These are phyloP conservation scores for Aeoliscus strigatus DNA, from an alignment of 2,797 vertebrate species.

Conservation along the genomic window DNA sequence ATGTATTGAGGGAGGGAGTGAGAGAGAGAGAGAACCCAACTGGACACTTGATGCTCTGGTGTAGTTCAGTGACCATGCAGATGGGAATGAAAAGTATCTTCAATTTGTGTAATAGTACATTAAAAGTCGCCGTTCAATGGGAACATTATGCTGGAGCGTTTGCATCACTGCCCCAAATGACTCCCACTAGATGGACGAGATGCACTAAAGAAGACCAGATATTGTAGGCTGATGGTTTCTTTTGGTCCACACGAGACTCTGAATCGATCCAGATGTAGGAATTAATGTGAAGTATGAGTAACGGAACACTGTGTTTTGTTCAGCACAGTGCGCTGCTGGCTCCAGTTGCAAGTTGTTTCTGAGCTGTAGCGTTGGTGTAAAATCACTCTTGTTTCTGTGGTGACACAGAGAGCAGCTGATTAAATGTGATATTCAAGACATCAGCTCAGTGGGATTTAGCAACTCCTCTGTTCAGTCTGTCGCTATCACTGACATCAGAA, in stretches of 20 bases:
- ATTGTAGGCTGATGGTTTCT: conserved; percentile 9
- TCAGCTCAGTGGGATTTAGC: too few species aligned
- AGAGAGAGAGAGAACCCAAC: too few species aligned
- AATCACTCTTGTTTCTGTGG: too few species aligned
- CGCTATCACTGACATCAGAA: too few species aligned
- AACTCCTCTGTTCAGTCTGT: too few species aligned
- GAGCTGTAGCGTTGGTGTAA: not conserved
- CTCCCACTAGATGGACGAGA: conserved; percentile 36
- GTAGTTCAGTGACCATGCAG: conserved; percentile 12
- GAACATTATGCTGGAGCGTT: conserved; percentile 35
- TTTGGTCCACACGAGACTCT: conserved; percentile 12
- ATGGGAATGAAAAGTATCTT: conserved; percentile 22
- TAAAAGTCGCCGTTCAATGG: conserved; percentile 23
- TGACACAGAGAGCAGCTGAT: too few species aligned
- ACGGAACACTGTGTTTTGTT: not conserved
- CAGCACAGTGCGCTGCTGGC: not conserved
- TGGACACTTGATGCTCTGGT: too few species aligned
- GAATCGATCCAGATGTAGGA: conserved; percentile 20
- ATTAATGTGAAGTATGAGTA: conserved; percentile 27
- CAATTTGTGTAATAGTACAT: conserved; percentile 34
- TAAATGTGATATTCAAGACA: too few species aligned
- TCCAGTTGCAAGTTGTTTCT: conserved; percentile 4
- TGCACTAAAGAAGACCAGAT: conserved; percentile 19
- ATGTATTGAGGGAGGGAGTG: too few species aligned
- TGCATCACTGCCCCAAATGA: conserved; percentile 34